Percentiles rank a stretch among this genome's conserved stretches.
phyloP scores from a whole-genome alignment of 2,888 invertebrate genomes.

The Lissocephala sabroskyi region DNA sequence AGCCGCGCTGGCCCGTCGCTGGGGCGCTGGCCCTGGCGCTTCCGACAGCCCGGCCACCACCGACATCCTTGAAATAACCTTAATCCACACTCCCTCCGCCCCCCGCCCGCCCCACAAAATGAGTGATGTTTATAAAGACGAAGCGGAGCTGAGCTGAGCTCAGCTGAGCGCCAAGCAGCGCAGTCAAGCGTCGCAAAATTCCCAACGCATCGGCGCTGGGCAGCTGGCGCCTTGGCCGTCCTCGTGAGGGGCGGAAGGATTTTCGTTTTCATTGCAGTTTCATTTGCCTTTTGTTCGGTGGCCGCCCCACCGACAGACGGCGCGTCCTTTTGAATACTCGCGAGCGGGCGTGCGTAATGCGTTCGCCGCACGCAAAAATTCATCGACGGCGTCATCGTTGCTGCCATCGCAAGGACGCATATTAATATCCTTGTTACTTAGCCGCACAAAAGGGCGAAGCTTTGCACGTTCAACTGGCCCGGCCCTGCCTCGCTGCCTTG shows the following conservation, averaged over 20 bases:
- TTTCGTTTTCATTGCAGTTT: conserved; percentile 62
- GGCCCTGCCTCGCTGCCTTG: not conserved
- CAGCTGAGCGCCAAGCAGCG: too few species aligned
- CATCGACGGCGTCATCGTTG: conserved; percentile 8
- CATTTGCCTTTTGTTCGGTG: conserved; percentile 56
- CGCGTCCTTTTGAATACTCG: too few species aligned
- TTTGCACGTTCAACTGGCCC: conserved; percentile 47
- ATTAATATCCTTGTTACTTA: conserved; percentile 65
- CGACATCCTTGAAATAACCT: conserved; percentile 71
- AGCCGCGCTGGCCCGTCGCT: not conserved
- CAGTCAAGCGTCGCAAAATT: too few species aligned
- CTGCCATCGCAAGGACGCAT: conserved; percentile 52
- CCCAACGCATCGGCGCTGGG: too few species aligned
- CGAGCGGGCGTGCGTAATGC: conserved; percentile 35
- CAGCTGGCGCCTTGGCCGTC: conserved; percentile 15
- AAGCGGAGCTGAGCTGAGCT: too few species aligned
- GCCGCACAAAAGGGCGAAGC: conserved; percentile 50
- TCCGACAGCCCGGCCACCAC: conserved; percentile 11
- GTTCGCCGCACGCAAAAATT: conserved; percentile 29
- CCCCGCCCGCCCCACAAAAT: too few species aligned
- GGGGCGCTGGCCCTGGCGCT: not conserved
- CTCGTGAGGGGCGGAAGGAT: conserved; percentile 53
- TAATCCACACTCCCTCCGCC: conserved; percentile 68
- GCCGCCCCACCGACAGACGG: too few species aligned
- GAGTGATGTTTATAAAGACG: conserved; percentile 62